Base-by-base conservation (phyloP, 2,113 vertebrate species). In the Sebastes fasciatus region DNA sequence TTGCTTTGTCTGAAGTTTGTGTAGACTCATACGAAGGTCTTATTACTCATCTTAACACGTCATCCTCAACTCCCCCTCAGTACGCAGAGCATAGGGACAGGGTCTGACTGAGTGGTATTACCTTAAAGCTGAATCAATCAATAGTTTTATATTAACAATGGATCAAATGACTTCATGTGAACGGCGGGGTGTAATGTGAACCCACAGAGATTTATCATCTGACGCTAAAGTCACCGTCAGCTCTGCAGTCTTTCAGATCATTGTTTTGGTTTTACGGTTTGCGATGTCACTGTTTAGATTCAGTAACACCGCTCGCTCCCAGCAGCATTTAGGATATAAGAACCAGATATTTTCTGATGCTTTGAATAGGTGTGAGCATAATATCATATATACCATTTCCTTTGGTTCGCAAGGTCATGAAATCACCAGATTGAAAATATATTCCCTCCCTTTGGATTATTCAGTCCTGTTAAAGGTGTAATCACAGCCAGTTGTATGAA, bases 1-100 rank as follows among this genome's bases (percentile, higher is more conserved):
- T 76, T 34, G 21, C 46, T 74, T 60, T 67, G 52, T 68, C 19
- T 74, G 48, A 77, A 58, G 40, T 87, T 82, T 86, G 17, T 66
- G 13, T 60, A 49, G 49, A 80, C 54, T 58, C 16, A 5, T 55
- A 34, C 7, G 34, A 61, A 26, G 68, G 11, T 80, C 79, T 80
- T 46, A 77, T 84, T 34, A 63, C 40, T 86, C 43, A 60, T 81
- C 76, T 61, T 40, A 74, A 69, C 67, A 42, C 9, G 6, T 46
- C 40, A 58, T 58, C 61, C 23, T 64, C 16, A 55, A 80, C 46
- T 62, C 43, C 55, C 40, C 70, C 58, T 51, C 14, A 4, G 49
- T 16, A 75, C 45, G 40, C 42, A 51, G 26, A 62, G 52, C 7
- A 8, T 4, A 12, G 4, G 21, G 48, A 80, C 0, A 2, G 2